These are phyloP conservation scores for Cephus sareptanus DNA, from an alignment of 2,888 invertebrate species.

Conservation along the genomic window DNA sequence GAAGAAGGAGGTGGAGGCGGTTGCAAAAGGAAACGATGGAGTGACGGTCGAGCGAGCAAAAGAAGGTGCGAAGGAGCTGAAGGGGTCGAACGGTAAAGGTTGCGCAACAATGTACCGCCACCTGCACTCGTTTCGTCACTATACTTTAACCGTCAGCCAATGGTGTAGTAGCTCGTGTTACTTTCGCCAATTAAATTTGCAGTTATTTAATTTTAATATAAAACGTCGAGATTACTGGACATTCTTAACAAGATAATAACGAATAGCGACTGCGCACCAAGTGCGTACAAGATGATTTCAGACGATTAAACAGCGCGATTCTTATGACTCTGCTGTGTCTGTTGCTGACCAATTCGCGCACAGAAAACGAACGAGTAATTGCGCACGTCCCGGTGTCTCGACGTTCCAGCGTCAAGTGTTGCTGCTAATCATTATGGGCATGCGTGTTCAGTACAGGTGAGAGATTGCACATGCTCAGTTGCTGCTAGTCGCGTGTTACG, in stretches of 20 bases:
- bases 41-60: constrained; percentile 17
- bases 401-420: background rate
- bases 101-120: constrained; percentile 53
- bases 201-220: constrained; percentile 46
- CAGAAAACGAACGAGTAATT: background rate
- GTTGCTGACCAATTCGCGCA: background rate
- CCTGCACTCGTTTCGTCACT: constrained; percentile 55
- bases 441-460: background rate
- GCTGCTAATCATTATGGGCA: background rate
- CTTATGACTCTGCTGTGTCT: background rate
- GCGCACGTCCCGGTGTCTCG: background rate
- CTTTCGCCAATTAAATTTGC: constrained; percentile 54
- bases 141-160: constrained; percentile 38
- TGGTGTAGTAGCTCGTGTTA: constrained; percentile 38
- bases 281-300: background rate
- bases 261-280: background rate
- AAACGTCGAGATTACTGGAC: constrained; percentile 26
- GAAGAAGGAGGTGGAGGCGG: constrained; percentile 5
- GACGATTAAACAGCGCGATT: background rate
- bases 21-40: constrained; percentile 8
- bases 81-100: constrained; percentile 16
- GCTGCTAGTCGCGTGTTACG: background rate
- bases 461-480: background rate
- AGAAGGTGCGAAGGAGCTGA: constrained; percentile 14
- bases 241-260: background rate